Evolutionary conservation across 2,888 invertebrate species (phyloP).

Genomic region (Hydroisotoma schaefferi): DNA sequence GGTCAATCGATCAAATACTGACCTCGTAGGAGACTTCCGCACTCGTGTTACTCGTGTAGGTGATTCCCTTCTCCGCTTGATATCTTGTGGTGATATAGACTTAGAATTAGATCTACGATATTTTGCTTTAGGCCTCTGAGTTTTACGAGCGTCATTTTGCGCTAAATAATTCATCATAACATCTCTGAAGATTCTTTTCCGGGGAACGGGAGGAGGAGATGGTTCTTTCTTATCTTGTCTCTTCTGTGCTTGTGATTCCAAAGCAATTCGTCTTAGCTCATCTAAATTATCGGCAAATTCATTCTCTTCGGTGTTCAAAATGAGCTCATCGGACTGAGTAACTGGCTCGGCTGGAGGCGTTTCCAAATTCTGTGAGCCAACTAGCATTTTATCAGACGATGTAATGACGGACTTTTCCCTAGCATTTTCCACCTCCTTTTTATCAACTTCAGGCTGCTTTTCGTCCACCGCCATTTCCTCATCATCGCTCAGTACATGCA

Average conservation of each 20-base stretch:
- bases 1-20: neutral
- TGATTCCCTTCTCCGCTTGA: neutral
- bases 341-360: neutral
- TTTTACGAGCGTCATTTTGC: neutral
- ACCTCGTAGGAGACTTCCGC: neutral
- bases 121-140: neutral
- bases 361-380: too few species aligned
- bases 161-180: neutral
- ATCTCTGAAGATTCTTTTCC: neutral
- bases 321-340: conserved; percentile 3
- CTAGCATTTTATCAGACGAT: too few species aligned
- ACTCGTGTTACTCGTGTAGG: neutral
- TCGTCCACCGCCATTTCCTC: neutral
- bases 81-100: neutral
- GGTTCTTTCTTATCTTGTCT: neutral
- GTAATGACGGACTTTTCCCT: too few species aligned
- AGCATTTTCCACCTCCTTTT: neutral
- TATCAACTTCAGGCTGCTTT: neutral
- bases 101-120: neutral
- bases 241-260: conserved; percentile 7
- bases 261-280: conserved; percentile 10
- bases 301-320: conserved; percentile 10
- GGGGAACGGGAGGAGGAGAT: too few species aligned
- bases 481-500: neutral
- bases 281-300: conserved; percentile 12